phyloP scores from a whole-genome alignment of 2,888 invertebrate species.

The Phania funesta region DNA sequence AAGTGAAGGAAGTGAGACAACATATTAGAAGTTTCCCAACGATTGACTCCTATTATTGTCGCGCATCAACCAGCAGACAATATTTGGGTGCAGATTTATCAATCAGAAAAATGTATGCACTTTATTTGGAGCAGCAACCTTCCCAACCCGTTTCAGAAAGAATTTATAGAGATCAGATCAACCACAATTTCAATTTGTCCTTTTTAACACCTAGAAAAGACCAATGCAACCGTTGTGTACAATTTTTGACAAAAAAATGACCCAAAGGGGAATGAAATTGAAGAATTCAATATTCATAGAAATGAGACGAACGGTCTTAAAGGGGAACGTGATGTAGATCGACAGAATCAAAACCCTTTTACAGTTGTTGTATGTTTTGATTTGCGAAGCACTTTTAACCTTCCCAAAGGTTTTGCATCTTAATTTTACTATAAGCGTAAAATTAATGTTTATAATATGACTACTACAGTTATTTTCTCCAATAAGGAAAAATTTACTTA shows the following conservation, averaged over 20 bases:
- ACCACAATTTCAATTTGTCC: background rate
- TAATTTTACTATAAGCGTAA: too few species aligned
- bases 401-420: too few species aligned
- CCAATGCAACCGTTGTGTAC: background rate
- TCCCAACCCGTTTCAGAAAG: conserved; percentile 2
- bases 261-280: too few species aligned
- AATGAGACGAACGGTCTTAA: conserved; percentile 14
- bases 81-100: conserved; percentile 20
- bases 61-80: conserved; percentile 19
- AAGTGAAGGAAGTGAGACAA: conserved; percentile 13
- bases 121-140: background rate
- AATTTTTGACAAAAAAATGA: background rate
- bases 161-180: background rate
- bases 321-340: conserved; percentile 7
- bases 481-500: conserved; percentile 14
- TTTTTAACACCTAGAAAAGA: background rate
- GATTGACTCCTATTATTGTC: conserved; percentile 9
- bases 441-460: too few species aligned
- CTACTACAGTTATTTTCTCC: background rate
- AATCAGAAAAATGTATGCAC: conserved; percentile 5
- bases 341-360: conserved; percentile 8
- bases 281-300: conserved; percentile 3
- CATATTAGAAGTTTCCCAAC: conserved; percentile 19
- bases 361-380: conserved; percentile 2
- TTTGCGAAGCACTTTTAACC: too few species aligned